Evolutionary conservation across 2,797 vertebrate genomes (phyloP), one percentile per base, ranked within the genome.

Genomic region (Stomatorhinus walkeri): DNA sequence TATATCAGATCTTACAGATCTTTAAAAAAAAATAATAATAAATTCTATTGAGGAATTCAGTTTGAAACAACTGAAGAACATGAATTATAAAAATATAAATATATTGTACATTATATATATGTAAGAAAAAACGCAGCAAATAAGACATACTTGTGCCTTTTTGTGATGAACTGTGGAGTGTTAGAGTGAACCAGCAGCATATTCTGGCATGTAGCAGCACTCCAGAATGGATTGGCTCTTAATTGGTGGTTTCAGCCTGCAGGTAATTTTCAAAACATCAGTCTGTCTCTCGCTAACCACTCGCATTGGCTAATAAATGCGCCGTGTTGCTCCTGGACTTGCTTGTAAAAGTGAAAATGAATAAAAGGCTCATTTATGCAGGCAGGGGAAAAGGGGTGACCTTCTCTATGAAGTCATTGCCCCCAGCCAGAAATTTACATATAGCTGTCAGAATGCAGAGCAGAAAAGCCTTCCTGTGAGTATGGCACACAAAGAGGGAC

Each of bases 341-440:
- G 92, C 93, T 92, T 94, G 94, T 96, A 95, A 95, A 95, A 93
- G 93, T 94, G 93, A 92, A 92, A 93, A 94, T 94, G 94, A 95
- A 96, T 95, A 94, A 96, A 95, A 94, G 93, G 91, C 94, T 93
- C 93, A 93, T 96, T 95, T 95, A 94, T 93, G 94, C 94, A 93
- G 92, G 91, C 92, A 3, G 91, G 93, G 94, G 95, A 95, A 90
- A 93, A 89, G 93, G 93, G 93, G 93, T 96, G 95, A 96, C 95
- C 95, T 96, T 96, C 95, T 95, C 93, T 95, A 92, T 94, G 95
- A 95, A 96, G 95, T 94, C 94, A 59, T 93, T 91, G 95, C 95
- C 94, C 95, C 94, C 94, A 95, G 95, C 94, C 93, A 94, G 88
- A 87, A 93, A 95, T 96, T 96, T 96, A 95, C 96, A 97, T 95